Percentiles rank a stretch among this genome's conserved stretches.
Conservation (phyloP, 2,888 invertebrate species). For the Fragum sueziense region DNA sequence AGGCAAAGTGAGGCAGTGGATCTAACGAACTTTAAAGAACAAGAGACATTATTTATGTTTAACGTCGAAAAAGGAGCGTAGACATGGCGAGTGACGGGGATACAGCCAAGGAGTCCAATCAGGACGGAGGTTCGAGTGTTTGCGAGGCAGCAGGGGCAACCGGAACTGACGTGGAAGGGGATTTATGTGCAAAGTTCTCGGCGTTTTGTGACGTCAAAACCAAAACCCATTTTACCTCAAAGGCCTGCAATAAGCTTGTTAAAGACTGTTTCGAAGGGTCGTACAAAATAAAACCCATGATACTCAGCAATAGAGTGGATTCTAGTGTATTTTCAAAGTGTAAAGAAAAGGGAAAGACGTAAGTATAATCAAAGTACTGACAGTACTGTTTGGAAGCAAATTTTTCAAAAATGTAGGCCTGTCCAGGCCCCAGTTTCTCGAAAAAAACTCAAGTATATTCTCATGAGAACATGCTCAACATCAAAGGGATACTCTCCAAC, state of each 20-base stretch:
- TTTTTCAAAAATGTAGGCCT: too few species aligned
- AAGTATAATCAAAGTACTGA: constrained; percentile 35
- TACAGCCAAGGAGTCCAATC: background rate
- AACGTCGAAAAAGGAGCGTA: too few species aligned
- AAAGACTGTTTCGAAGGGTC: constrained; percentile 52
- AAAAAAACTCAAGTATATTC: too few species aligned
- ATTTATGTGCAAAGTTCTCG: constrained; percentile 44
- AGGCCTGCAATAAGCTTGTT: constrained; percentile 54
- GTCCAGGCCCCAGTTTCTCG: too few species aligned
- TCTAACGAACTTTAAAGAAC: too few species aligned
- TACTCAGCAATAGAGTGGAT: constrained; percentile 52
- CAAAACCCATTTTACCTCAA: constrained; percentile 54
- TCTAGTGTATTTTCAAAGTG: constrained; percentile 56
- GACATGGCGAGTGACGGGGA: constrained; percentile 16
- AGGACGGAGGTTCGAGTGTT: constrained; percentile 7
- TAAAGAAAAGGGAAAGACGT: constrained; percentile 55
- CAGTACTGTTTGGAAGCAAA: too few species aligned
- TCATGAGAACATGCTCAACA: too few species aligned
- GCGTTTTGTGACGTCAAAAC: constrained; percentile 52
- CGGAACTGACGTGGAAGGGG: constrained; percentile 22
- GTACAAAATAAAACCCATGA: constrained; percentile 47
- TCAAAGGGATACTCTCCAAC: too few species aligned
- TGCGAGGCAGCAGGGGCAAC: background rate
- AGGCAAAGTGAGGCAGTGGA: too few species aligned
- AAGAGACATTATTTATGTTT: too few species aligned